Percentiles rank a stretch among this genome's conserved stretches.
These are phyloP conservation scores for Anolis carolinensis DNA, from an alignment of 2,113 vertebrate genomes.

Conservation along the genomic window DNA sequence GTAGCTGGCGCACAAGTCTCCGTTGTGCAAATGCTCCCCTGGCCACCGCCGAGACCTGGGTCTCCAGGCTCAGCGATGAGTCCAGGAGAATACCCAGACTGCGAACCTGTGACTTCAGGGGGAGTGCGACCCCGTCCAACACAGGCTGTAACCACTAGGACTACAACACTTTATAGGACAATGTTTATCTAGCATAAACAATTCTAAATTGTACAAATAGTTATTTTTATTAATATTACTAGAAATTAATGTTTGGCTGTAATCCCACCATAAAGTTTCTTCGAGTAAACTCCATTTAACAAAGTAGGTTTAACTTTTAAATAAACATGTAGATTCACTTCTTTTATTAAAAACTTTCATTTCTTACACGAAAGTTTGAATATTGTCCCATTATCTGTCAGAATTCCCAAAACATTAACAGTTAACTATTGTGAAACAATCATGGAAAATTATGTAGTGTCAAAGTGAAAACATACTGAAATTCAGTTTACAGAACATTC, in stretches of 20 bases:
- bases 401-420: conserved; percentile 1
- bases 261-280: background rate
- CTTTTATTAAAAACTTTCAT: no score
- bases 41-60: no score
- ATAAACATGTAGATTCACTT: background rate
- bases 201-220: conserved; percentile 50
- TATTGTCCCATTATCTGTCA: conserved; percentile 27
- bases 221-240: conserved; percentile 26
- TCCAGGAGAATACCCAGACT: no score
- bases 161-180: conserved; percentile 28
- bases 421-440: background rate
- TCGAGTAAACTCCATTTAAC: background rate
- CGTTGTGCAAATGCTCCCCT: no score
- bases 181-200: conserved; percentile 38
- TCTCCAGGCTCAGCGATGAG: no score
- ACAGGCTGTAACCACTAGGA: no score
- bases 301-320: background rate
- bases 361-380: conserved; percentile 8
- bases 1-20: no score
- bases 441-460: conserved; percentile 20
- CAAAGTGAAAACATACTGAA: conserved; percentile 3
- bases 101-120: no score
- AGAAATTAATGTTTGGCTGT: conserved; percentile 8
- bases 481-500: background rate
- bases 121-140: no score